Base-by-base conservation (phyloP, 2,113 vertebrate genomes). In the Toxostoma redivivum region DNA sequence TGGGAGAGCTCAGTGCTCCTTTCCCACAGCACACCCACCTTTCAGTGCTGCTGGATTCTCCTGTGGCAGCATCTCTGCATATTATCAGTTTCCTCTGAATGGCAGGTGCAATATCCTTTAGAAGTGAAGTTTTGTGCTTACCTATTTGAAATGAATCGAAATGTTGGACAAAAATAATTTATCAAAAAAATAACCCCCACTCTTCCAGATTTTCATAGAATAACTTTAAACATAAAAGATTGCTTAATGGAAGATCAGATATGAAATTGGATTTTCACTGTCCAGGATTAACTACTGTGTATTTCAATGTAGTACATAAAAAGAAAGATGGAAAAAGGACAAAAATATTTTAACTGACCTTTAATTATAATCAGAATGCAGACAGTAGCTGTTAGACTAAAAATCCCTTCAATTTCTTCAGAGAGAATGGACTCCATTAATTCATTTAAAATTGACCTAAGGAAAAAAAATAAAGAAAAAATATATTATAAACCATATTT, bases 391-490 rank as follows among this genome's bases (percentile, higher is more conserved):
- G 98, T 97, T 92, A 99, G 95, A 81, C 98, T 98, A 15, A 96
- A 91, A 90, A 99, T 92, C 76, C 97, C 98, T 96, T 98, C 97
- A 57, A 99, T 98, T 93, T 98, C 98, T 62, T 98, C 98, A 1
- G 98, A 98, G 47, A 97, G 94, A 92, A 99, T 90, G 57, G 97
- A 98, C 1, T 97, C 97, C 88, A 94, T 95, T 71, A 99, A 93
- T 93, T 99, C 98, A 35, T 96, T 95, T 97, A 99, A 95, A 98
- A 99, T 98, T 30, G 98, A 98, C 82, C 99, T 99, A 79, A 86
- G 81, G 8, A 80, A 80, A 88, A 88, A 88, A 90, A 95, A 81
- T 6, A 72, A 67, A 79, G 47, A 6, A 91, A 78, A 84, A 69
- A 51, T 18, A 40, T 0, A 0, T 62, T 54, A 57, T 16, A 73